Evolutionary conservation across 1,140 invertebrate genomes (phyloP), one percentile per base, ranked within the genome.

Genomic region (Bombus ignitus): DNA sequence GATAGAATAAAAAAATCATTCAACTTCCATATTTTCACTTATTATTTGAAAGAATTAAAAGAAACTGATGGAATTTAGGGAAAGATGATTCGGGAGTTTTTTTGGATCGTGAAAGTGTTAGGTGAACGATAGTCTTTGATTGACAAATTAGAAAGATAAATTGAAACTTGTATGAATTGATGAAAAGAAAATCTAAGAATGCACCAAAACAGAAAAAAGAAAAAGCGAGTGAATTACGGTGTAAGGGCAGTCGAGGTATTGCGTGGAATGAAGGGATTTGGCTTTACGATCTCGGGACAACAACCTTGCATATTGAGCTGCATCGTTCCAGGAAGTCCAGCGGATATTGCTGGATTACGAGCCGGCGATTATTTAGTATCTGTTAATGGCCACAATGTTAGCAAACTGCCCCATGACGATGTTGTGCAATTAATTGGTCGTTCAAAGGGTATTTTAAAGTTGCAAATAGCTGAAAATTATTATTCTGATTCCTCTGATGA

Each of bases 221-320:
- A 98, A 94, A 98, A 98, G 93, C 95, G 97, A 70, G 97, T 97
- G 12, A 97, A 97, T 91, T 97, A 98, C 93, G 97, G 97, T 12
- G 97, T 98, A 35, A 97, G 98, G 75, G 98, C 97, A 6, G 98
- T 99, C 35, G 98, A 99, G 92, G 96, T 99, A 15, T 96, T 96
- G 1, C 96, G 98, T 81, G 98, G 98, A 3, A 96, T 97, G 83
- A 98, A 98, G 91, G 98, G 98, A 15, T 99, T 98, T 94, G 98
- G 98, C 13, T 99, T 99, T 92, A 99, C 98, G 25, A 98, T 99
- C 88, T 98, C 98, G n/a, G 98, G 98, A 0, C 98, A 99, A 91
- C 97, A 98, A 89, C 98, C 98, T 0, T 98, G 98, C 93, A 97
- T 98, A 88, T 95, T 99, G 22, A 98, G 98, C 89, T 98, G 97